Conservation (phyloP, 2,797 vertebrate genomes). For the Bucorvus abyssinicus region DNA sequence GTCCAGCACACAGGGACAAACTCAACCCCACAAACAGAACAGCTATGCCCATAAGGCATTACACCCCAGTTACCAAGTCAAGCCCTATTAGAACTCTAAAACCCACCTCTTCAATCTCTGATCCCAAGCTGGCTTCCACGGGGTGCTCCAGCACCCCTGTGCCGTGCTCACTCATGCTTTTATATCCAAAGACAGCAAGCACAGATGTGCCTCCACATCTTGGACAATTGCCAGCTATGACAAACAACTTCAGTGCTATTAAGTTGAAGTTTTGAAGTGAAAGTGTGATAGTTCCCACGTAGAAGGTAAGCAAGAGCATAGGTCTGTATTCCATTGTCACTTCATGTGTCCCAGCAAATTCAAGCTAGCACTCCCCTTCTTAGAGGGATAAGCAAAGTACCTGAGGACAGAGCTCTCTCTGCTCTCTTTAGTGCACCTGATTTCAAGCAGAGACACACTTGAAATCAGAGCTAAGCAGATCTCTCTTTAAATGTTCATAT, state of each 20-base stretch:
- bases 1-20: accelerated
- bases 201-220: background rate
- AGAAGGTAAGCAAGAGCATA: background rate
- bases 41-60: background rate
- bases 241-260: background rate
- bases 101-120: background rate
- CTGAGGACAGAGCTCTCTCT: background rate
- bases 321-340: background rate
- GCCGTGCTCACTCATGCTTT: accelerated
- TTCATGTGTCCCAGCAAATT: background rate
- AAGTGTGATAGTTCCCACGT: background rate
- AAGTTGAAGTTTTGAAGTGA: background rate
- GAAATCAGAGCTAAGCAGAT: background rate
- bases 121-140: background rate
- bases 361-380: background rate
- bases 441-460: background rate
- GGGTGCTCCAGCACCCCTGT: accelerated
- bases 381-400: background rate
- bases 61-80: background rate
- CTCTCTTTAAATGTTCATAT: background rate
- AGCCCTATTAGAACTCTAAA: background rate
- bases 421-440: background rate
- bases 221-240: background rate
- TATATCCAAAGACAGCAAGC: background rate
- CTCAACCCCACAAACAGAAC: background rate